Base-by-base conservation (phyloP, 2,797 vertebrate genomes). In the Pangasius sanitwongsei region DNA sequence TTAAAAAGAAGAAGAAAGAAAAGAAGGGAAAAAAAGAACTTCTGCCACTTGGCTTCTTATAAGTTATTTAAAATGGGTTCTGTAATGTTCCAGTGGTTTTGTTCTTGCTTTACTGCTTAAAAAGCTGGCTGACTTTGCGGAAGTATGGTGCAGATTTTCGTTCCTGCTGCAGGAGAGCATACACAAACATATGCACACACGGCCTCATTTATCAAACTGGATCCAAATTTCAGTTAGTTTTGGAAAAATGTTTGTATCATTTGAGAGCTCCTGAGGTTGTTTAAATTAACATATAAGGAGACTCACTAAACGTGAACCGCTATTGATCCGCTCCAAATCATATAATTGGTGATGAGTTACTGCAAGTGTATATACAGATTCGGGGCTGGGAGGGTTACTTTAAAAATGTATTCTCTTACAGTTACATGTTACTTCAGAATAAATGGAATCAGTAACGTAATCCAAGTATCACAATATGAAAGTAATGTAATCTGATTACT, bases 51-150 rank as follows among this genome's bases (percentile, higher is more conserved):
- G 23, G 88, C 87, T 88, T 83, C 44, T 50, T 87, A 61, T 61
- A 90, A 67, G 86, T 48, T 65, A 20, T 86, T 84, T 67, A 78
- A 83, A 90, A 89, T 87, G 63, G 86, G 85, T 74, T 89, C 77
- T 67, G 31, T 84, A 86, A 86, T 87, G 89, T 89, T 92, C 83
- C 74, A 53, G 78, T 41, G 74, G 75, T 82, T 85, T 83, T 90
- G 83, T 86, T 88, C 88, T 91, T 72, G 67, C 77, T 72, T 83
- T 41, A 70, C 77, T 80, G 67, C 86, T 72, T 55, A 57, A 81
- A 82, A 55, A 69, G 83, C 80, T 78, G 74, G 72, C 83, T n/a
- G 18, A 48, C 74, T 90, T 53, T 74, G 53, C 41, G 74, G 84
- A 89, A 88, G 82, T 86, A 8, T 57, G 50, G 75, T 69, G 74